These are phyloP conservation scores for Entomobrya multifasciata DNA, from an alignment of 2,888 invertebrate genomes.

Conservation along the genomic window DNA sequence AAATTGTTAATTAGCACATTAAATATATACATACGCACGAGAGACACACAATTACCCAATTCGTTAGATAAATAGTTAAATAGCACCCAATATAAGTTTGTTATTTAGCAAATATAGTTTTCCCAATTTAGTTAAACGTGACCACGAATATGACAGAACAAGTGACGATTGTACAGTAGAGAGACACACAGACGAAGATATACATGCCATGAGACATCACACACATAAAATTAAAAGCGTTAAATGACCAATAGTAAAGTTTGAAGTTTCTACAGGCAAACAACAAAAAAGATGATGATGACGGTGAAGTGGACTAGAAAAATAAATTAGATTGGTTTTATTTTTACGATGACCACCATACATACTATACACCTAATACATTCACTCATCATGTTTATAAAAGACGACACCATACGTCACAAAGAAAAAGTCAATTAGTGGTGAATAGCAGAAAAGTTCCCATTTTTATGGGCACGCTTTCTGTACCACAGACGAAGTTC, in stretches of 20 bases:
- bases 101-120: not conserved
- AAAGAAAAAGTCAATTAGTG: not conserved
- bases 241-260: too few relatives aligned
- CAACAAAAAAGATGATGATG: not conserved
- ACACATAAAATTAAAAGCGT: too few relatives aligned
- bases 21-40: too few relatives aligned
- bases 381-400: not conserved
- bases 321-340: constrained; percentile 9
- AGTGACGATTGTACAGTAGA: too few relatives aligned
- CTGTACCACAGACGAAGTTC: not conserved
- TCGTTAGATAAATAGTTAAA: not conserved
- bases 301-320: not conserved
- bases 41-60: not conserved
- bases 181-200: too few relatives aligned
- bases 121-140: too few relatives aligned
- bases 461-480: not conserved
- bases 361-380: not conserved
- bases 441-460: too few relatives aligned
- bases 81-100: not conserved
- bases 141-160: not conserved
- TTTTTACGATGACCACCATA: not conserved
- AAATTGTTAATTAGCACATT: too few relatives aligned
- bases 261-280: not conserved
- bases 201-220: too few relatives aligned
- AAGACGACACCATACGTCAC: constrained; percentile 8